These are phyloP conservation scores for Pseudomyrmex concolor DNA, from an alignment of 1,140 invertebrate genomes.

Conservation along the genomic window DNA sequence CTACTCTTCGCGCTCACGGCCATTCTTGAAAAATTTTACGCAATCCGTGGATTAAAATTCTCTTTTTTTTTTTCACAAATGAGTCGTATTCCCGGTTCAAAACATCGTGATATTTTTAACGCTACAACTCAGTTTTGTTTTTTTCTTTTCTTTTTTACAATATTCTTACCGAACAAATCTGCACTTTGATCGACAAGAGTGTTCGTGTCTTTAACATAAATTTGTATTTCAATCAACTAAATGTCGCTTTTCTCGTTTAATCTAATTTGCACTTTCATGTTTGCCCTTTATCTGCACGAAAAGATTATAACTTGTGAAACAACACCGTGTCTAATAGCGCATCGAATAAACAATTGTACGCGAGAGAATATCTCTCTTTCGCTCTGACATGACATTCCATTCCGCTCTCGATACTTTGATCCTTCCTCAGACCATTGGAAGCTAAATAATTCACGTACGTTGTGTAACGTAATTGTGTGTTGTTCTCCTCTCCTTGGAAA, in stretches of 20 bases:
- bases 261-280: slow-evolving; percentile 3
- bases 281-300: slow-evolving; percentile 25
- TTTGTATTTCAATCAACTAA: not conserved
- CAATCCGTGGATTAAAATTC: slow-evolving; percentile 17
- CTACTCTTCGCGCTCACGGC: slow-evolving; percentile 39
- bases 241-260: no score
- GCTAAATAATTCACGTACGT: slow-evolving; percentile 30
- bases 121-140: not conserved
- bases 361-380: slow-evolving; percentile 2
- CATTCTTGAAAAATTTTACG: slow-evolving; percentile 23
- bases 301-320: not conserved
- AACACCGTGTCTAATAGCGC: slow-evolving; percentile 22
- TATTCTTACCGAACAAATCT: not conserved
- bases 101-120: slow-evolving; percentile 14
- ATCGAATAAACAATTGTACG: slow-evolving; percentile 30
- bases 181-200: not conserved
- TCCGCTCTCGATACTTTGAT: slow-evolving; percentile 3
- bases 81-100: not conserved
- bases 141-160: no score
- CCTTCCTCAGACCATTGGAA: slow-evolving; percentile 14
- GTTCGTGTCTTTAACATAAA: not conserved
- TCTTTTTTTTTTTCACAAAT: slow-evolving; percentile 5
- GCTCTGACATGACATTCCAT: slow-evolving; percentile 3
- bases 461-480: slow-evolving; percentile 48
- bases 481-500: slow-evolving; percentile 2